Percentiles rank a stretch among this genome's conserved stretches.
Conservation (phyloP, 1,140 invertebrate genomes). For the Belonocnema kinseyi region DNA sequence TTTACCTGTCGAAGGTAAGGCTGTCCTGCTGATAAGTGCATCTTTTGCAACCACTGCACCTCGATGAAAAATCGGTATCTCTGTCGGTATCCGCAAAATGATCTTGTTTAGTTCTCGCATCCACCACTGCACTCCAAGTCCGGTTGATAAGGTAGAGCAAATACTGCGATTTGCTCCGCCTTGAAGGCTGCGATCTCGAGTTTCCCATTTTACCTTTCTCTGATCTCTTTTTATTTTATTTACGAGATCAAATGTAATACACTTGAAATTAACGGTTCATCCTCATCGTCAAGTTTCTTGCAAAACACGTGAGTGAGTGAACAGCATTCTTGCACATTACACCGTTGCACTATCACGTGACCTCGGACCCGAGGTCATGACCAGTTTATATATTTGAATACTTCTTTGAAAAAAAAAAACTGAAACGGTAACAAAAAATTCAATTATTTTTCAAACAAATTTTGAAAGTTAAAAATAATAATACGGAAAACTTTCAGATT, state of each 20-base stretch:
- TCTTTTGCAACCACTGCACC: conserved; percentile 65
- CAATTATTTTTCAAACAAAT: too few relatives aligned
- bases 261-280: conserved; percentile 35
- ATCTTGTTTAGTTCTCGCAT: conserved; percentile 58
- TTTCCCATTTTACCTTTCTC: conserved; percentile 64
- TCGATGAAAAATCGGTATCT: conserved; percentile 66
- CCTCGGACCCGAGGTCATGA: neutral
- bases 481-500: too few relatives aligned
- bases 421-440: too few relatives aligned
- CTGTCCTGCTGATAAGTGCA: conserved; percentile 68
- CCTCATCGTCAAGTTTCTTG: conserved; percentile 16
- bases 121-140: conserved; percentile 82
- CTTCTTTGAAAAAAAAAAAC: neutral
- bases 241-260: neutral
- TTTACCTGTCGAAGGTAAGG: conserved; percentile 71
- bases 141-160: conserved; percentile 82
- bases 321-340: conserved; percentile 26
- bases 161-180: conserved; percentile 76
- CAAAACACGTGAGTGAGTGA: neutral
- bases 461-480: too few relatives aligned
- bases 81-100: conserved; percentile 60
- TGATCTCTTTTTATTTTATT: conserved; percentile 28
- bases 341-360: conserved; percentile 26
- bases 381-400: neutral
- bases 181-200: conserved; percentile 60